Base-by-base conservation (phyloP, 2,113 vertebrate species). In the Calypte anna region DNA sequence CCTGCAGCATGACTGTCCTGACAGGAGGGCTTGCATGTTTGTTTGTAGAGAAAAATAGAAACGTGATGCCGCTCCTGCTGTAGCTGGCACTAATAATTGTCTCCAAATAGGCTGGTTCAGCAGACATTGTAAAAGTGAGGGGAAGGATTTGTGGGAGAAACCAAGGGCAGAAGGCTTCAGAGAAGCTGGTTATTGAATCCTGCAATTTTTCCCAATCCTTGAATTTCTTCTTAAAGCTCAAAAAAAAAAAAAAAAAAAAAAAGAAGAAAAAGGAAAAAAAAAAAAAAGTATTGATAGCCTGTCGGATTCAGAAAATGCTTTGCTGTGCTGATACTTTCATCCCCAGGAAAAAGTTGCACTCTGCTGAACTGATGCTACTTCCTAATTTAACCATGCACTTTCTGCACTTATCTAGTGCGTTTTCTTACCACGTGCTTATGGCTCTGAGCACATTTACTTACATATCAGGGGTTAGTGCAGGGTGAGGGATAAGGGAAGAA, bases 271-370 rank as follows among this genome's bases (percentile, higher is more conserved):
- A n/a, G 12, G 40, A 40, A 19, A 27, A 12, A 22, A 38, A 22
- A 54, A 70, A 16, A 33, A 23, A 62, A n/a, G 40, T 33, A 36
- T 67, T 95, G 88, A 82, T 88, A 93, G 72, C 48, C 81, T 78
- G 18, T 78, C 68, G 67, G 44, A 63, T 77, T 93, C 82, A 90
- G 50, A 83, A 95, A 64, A 48, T 64, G 36, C 74, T 90, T 83
- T 80, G 57, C n/a, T 68, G 23, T 50, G 78, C 62, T 86, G 75
- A 40, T 90, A 88, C 44, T 75, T 40, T 6, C 72, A 85, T 77
- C 55, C 85, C 30, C 57, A 70, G 77, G 51, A 70, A 94, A 93
- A 58, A 90, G 43, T 51, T 4, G 3, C 20, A 57, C 23, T 90
- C 54, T 30, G 31, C 10, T 7, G 1, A 87, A 61, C 40, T 38